Conservation (phyloP, 2,113 vertebrate genomes). For the Pelodiscus sinensis region DNA sequence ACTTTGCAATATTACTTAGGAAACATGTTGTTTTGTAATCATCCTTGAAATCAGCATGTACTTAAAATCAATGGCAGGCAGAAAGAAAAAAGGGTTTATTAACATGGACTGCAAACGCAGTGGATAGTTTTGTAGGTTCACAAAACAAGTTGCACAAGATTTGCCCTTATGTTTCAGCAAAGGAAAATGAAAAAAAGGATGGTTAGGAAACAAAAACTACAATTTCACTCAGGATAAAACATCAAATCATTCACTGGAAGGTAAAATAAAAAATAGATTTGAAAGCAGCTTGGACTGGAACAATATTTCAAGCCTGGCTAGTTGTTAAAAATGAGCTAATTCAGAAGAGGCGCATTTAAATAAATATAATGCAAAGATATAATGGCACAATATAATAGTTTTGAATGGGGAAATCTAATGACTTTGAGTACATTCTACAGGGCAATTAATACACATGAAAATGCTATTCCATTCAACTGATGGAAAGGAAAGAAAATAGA, state of each 20-base stretch:
- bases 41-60: neutral
- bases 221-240: constrained; percentile 29
- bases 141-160: neutral
- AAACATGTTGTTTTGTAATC: accelerated
- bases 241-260: constrained; percentile 31
- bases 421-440: constrained; percentile 80
- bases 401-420: constrained; percentile 85
- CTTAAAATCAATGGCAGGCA: accelerated
- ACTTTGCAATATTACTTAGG: accelerated
- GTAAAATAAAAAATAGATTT: constrained; percentile 48
- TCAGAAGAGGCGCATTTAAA: constrained; percentile 83
- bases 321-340: constrained; percentile 85
- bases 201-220: neutral
- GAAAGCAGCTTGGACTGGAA: constrained; percentile 74
- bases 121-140: neutral
- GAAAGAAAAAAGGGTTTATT: neutral
- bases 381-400: constrained; percentile 85
- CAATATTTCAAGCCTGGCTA: constrained; percentile 81
- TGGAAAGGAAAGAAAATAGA: constrained; percentile 60
- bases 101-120: neutral
- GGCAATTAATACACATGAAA: constrained; percentile 84
- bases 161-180: neutral
- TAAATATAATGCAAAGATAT: constrained; percentile 85
- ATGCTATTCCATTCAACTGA: constrained; percentile 64
- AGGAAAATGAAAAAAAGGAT: neutral